Evolutionary conservation across 53 echinoderm and acorn worm species (phyloP), one percentile per base, ranked within the genome.

Genomic region (Zoroaster sp.): DNA sequence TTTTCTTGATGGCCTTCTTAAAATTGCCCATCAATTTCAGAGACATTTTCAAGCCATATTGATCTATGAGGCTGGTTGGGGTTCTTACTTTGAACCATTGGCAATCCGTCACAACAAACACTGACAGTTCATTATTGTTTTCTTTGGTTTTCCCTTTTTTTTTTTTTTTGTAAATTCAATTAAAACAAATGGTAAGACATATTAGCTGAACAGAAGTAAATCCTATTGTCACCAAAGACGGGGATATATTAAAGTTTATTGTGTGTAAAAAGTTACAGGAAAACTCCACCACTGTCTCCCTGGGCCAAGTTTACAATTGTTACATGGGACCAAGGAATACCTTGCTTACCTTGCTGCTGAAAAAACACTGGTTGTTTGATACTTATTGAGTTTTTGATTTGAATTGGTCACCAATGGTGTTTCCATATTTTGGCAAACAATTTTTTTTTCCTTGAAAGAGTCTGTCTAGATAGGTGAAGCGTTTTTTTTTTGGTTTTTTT

Each of bases 21-120:
- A 85, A 81, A 70, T 85, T 70, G n/a, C 85, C 45, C 85, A 85
- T 85, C 85, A 46, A 49, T 85, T 82, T 52, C 10, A 23, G 46
- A 10, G 85, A 85, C 49, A 44, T 49, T 43, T 36, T 49, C 17
- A 85, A 85, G 85, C 70, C 38, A 46, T 69, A 70, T 71, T 70
- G 85, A 85, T 85, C 85, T n/a, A 11, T 36, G 59, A 49, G 23
- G 49, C 46, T 7, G 71, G 70, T 71, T 18, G 71, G 35, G 70
- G 85, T 69, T 71, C 35, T 35, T 85, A 70, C 46, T 52, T 47
- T 71, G 85, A 85, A 85, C 85, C 35, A 21, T 38, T 36, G 70
- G 36, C 44, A 72, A 85, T 85, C 72, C 13, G 71, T 85, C 85
- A 85, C 70, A n/a, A 33, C 69, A 43, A 31, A 40, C 49, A 23